Conservation (phyloP, 30 jellyfish, hydroid and myxozoan genomes). For the Rhopilema esculentum region DNA sequence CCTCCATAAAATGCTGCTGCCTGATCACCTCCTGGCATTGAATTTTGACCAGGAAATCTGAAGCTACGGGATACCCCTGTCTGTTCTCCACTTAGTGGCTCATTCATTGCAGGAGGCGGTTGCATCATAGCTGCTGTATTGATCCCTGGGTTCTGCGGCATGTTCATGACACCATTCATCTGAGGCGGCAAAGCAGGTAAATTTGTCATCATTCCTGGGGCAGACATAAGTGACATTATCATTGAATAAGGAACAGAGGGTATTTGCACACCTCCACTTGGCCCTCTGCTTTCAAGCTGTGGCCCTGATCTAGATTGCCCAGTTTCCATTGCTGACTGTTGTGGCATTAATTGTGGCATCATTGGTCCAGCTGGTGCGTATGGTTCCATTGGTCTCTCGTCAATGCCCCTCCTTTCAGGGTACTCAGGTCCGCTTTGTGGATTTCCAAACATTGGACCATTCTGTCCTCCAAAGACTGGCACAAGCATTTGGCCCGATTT, state of each 20-base stretch:
- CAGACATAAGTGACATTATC: conserved; percentile 73
- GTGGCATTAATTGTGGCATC: conserved; percentile 55
- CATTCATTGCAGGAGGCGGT: conserved; percentile 2
- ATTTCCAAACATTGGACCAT: conserved; percentile 40
- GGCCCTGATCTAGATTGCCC: conserved; percentile 65
- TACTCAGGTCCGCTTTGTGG: conserved; percentile 13
- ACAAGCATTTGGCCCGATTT: conserved; percentile 91
- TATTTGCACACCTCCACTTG: conserved; percentile 21
- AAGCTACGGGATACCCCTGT: conserved; percentile 49
- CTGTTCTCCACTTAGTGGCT: conserved; percentile 18
- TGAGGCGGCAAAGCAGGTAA: conserved; percentile 72
- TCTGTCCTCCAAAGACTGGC: conserved; percentile 87
- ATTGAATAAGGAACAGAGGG: conserved; percentile 66
- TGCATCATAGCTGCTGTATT: conserved; percentile 42
- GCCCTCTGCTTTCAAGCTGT: background rate
- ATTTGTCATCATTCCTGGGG: conserved; percentile 64
- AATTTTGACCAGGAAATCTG: background rate
- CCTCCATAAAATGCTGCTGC: background rate
- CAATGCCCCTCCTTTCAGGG: conserved; percentile 17
- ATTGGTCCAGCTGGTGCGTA: conserved; percentile 64
- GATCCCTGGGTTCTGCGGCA: conserved; percentile 49
- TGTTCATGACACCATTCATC: conserved; percentile 58
- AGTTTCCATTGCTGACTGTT: conserved; percentile 56
- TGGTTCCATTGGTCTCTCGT: conserved; percentile 41
- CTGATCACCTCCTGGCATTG: background rate